Evolutionary conservation across 2,888 invertebrate species (phyloP), one percentile per base, ranked within the genome.

Genomic region (Catotricha subobsoleta): DNA sequence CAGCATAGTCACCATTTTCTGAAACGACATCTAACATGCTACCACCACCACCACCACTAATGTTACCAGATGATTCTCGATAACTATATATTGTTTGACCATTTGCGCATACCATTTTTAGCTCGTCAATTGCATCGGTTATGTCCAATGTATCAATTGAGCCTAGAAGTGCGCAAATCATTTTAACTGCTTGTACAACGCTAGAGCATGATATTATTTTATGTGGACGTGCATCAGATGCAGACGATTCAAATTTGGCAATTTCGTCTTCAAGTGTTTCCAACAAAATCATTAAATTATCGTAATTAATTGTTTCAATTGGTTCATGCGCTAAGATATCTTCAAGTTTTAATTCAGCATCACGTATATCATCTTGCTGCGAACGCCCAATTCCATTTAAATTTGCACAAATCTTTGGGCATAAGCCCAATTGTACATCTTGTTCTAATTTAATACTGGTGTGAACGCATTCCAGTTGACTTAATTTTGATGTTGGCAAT

Each of bases 391-490:
- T 74, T 1, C 76, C 73, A 53, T 72, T 63, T 47, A 75, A 71
- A 46, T 80, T 73, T 42, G 74, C 71, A 47, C 75, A 71, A 25
- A 68, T 67, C 49, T 80, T 80, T 30, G 74, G 69, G 45, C 73
- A 71, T 2, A 79, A 57, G 39, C 71, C 75, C 45, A 84, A 58
- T 28, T 72, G 67, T 2, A 91, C 82, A 60, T 92, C 92, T 55
- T 80, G 77, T 57, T 94, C 92, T 53, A 92, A 63, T 54, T 94
- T 91, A 43, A 92, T 80, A 58, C 94, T 92, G 52, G 81, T 80
- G 52, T 94, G 88, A 42, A 94, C 80, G 57, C 92, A 92, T 58
- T 90, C 88, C 59, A 92, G 86, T 57, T 91, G 88, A 45, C 81
- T 79, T 25, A 95, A 69, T 10, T 74, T 72, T 27, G 86, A 83